These are phyloP conservation scores for Drosophila borealis DNA, from an alignment of 2,888 invertebrate genomes.

Conservation along the genomic window DNA sequence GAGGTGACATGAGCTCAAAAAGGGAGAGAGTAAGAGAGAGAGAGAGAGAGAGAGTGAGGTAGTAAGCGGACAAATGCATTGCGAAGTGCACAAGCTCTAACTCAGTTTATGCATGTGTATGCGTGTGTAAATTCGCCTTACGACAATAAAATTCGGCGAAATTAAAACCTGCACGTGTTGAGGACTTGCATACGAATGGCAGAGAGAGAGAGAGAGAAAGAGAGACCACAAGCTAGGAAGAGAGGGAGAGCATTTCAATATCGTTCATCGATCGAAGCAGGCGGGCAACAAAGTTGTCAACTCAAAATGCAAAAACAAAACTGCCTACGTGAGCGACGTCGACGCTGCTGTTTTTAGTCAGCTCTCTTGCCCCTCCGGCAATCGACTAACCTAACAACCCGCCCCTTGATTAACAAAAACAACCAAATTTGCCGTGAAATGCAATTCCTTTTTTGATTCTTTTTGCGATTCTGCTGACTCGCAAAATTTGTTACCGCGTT, in stretches of 20 bases:
- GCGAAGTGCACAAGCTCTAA: slow-evolving; percentile 45
- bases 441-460: slow-evolving; percentile 76
- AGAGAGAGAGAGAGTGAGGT: slow-evolving; percentile 2
- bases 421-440: slow-evolving; percentile 73
- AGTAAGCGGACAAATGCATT: slow-evolving; percentile 40
- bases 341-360: slow-evolving; percentile 15
- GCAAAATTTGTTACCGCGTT: slow-evolving; percentile 74
- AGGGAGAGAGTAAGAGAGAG: slow-evolving; percentile 4
- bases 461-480: slow-evolving; percentile 68
- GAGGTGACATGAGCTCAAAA: slow-evolving; percentile 16
- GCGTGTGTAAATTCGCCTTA: slow-evolving; percentile 23
- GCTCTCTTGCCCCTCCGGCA: slow-evolving; percentile 13
- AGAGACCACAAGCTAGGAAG: neutral
- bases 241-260: slow-evolving; percentile 31
- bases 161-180: slow-evolving; percentile 62
- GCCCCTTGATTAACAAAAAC: slow-evolving; percentile 62
- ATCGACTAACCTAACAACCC: slow-evolving; percentile 41
- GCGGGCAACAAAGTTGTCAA: slow-evolving; percentile 50
- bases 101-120: slow-evolving; percentile 17
- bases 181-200: slow-evolving; percentile 27
- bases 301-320: slow-evolving; percentile 71
- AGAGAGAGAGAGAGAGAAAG: slow-evolving; percentile 3
- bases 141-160: slow-evolving; percentile 52
- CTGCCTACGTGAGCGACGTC: slow-evolving; percentile 72
- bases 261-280: slow-evolving; percentile 40